Percentiles rank a stretch among this genome's conserved stretches.
Evolutionary conservation across 2,888 invertebrate genomes (phyloP).

Genomic region (Sialis fuliginosa): DNA sequence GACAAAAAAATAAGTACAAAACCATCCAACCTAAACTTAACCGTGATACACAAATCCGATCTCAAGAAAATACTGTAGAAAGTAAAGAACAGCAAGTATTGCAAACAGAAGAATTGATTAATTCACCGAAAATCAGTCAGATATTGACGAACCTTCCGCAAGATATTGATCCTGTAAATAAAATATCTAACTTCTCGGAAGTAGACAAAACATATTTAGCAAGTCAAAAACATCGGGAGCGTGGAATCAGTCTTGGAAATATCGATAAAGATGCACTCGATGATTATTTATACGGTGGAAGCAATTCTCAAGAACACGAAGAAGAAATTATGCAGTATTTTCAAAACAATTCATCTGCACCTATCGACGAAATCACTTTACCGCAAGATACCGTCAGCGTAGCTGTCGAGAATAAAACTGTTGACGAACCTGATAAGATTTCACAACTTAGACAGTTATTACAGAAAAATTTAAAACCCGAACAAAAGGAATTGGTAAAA

Average conservation of each 20-base stretch:
- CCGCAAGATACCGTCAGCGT: background rate
- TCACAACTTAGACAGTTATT: conserved; percentile 56
- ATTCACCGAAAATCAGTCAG: too few species aligned
- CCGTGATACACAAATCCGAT: conserved; percentile 24
- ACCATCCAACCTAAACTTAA: conserved; percentile 29
- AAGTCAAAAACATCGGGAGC: conserved; percentile 31
- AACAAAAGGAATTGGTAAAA: background rate
- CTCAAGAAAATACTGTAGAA: conserved; percentile 16
- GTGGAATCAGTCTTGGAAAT: conserved; percentile 56
- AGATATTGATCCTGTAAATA: too few species aligned
- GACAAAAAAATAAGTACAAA: conserved; percentile 27
- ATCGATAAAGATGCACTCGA: conserved; percentile 67
- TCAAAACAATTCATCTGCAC: conserved; percentile 36
- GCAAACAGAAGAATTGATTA: too few species aligned
- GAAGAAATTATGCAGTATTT: conserved; percentile 74
- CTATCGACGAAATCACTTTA: conserved; percentile 19
- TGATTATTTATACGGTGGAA: conserved; percentile 61
- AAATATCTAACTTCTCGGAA: too few species aligned
- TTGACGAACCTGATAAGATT: conserved; percentile 41
- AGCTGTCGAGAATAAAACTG: conserved; percentile 9
- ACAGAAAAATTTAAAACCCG: conserved; percentile 37
- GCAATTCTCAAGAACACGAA: conserved; percentile 62
- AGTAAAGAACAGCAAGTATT: background rate
- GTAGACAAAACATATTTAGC: too few species aligned
- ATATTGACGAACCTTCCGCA: too few species aligned